Conservation (phyloP, 2,113 vertebrate genomes). For the Geococcyx californianus region DNA sequence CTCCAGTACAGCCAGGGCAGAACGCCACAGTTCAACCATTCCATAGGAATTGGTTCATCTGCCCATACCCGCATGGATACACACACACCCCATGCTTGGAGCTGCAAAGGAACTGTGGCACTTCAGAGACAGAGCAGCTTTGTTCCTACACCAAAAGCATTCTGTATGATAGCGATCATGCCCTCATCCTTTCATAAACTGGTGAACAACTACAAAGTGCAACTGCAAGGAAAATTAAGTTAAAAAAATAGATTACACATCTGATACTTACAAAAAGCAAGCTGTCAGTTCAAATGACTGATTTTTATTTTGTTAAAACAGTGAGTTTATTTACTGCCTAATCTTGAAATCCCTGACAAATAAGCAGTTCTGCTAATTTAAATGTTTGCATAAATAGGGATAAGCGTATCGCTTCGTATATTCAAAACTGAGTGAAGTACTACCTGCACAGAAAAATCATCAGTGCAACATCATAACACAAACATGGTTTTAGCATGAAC, state of each 20-base stretch:
- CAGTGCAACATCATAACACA: not conserved
- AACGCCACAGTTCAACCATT: fast-evolving
- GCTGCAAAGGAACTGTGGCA: not conserved
- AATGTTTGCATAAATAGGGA: slow-evolving; percentile 36
- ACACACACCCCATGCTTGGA: fast-evolving
- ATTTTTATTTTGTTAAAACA: not conserved
- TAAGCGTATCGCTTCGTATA: not conserved
- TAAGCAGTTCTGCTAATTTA: not conserved
- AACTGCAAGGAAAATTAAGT: not conserved
- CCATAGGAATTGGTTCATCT: fast-evolving
- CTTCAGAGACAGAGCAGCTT: not conserved
- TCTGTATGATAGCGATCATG: fast-evolving
- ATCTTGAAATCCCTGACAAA: slow-evolving; percentile 40
- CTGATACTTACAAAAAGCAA: slow-evolving; percentile 7
- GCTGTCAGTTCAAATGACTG: not conserved
- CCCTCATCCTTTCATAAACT: not conserved
- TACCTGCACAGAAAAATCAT: slow-evolving; percentile 15
- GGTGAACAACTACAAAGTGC: not conserved
- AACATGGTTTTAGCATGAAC: not conserved
- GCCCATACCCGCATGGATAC: fast-evolving
- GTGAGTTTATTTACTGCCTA: slow-evolving; percentile 15
- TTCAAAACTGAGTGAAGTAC: not conserved
- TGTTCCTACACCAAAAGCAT: not conserved
- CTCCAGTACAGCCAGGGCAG: fast-evolving
- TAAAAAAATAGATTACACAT: slow-evolving; percentile 18